Percentiles rank a stretch among this genome's conserved stretches.
These are phyloP conservation scores for Poecilus cupreus DNA, from an alignment of 2,888 invertebrate genomes.

Conservation along the genomic window DNA sequence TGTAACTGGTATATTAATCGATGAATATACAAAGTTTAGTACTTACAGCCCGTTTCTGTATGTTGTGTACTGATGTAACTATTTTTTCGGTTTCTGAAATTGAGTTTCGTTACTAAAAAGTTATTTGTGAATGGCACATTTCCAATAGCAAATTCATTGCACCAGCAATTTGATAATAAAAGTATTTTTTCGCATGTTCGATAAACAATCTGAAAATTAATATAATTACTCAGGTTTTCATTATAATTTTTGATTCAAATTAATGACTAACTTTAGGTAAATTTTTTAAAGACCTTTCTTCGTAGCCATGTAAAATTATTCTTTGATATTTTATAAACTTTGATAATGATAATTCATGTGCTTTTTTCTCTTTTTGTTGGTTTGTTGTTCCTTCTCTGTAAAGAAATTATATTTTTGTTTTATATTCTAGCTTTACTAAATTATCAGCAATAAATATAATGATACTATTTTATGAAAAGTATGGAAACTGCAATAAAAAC, in stretches of 20 bases:
- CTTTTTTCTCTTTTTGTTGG: conserved; percentile 71
- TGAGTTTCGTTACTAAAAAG: conserved; percentile 72
- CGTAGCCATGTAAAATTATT: conserved; percentile 85
- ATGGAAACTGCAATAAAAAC: background rate
- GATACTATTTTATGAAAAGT: background rate
- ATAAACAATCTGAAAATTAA: conserved; percentile 80
- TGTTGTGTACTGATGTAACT: conserved; percentile 69
- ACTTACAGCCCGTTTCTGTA: conserved; percentile 67
- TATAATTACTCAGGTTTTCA: background rate
- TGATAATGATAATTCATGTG: conserved; percentile 80
- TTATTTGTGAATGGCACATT: conserved; percentile 77
- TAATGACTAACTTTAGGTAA: conserved; percentile 82
- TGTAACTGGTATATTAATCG: background rate
- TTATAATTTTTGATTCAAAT: background rate
- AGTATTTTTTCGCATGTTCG: conserved; percentile 85
- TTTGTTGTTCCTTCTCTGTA: conserved; percentile 10
- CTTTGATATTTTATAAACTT: conserved; percentile 83
- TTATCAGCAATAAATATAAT: background rate
- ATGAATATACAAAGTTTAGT: background rate
- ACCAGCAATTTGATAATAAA: conserved; percentile 80
- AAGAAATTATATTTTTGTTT: background rate
- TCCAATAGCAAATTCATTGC: conserved; percentile 75
- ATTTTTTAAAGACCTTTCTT: conserved; percentile 83
- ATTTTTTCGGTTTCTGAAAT: conserved; percentile 66
- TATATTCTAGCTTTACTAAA: background rate